phyloP scores from a whole-genome alignment of 2,113 vertebrate genomes.

The Paradisaea rubra region DNA sequence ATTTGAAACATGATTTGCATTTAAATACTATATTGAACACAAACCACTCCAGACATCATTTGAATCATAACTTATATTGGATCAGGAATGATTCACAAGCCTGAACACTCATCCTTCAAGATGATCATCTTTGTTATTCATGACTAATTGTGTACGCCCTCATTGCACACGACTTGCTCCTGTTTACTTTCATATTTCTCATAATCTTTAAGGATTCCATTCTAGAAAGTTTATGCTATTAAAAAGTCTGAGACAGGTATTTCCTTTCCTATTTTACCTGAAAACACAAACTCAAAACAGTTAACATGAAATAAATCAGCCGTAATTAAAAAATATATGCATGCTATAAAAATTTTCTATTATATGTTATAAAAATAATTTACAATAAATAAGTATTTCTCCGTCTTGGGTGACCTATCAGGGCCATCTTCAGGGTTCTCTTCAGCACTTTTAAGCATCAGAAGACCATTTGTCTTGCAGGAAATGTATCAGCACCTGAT shows the following conservation, averaged over 20 bases:
- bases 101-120: neutral
- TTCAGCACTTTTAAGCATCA: neutral
- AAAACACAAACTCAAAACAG: neutral
- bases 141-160: neutral
- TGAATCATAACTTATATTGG: slow-evolving; percentile 32
- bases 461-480: neutral
- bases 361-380: neutral
- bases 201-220: neutral
- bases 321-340: neutral
- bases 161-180: neutral
- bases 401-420: neutral
- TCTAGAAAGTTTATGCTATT: neutral
- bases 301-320: neutral
- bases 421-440: neutral
- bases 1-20: neutral
- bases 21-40: slow-evolving; percentile 31
- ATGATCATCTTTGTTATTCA: neutral
- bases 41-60: neutral
- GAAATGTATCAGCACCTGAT: neutral
- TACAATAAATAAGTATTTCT: neutral
- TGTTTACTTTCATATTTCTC: neutral
- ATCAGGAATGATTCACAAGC: slow-evolving; percentile 21
- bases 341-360: neutral
- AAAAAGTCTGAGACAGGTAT: neutral
- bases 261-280: neutral